phyloP scores from a whole-genome alignment of 2,113 vertebrate species.

The Takifugu bimaculatus region DNA sequence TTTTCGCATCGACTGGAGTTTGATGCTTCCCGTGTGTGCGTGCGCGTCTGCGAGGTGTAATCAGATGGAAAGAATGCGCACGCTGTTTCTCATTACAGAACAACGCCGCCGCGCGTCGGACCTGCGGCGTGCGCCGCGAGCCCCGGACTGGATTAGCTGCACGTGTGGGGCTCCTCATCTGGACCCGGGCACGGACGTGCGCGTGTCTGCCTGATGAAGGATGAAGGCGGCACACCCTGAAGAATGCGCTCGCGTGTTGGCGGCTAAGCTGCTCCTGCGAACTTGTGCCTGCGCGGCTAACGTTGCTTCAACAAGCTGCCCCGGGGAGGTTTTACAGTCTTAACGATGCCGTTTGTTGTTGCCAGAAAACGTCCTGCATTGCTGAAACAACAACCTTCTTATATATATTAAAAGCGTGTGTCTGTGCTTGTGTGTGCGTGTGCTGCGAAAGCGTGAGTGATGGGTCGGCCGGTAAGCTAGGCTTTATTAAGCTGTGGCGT shows the following conservation, averaged over 20 bases:
- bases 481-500: constrained; percentile 66
- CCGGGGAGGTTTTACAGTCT: background rate
- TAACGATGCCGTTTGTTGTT: background rate
- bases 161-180: constrained; percentile 13
- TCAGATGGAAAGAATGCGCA: constrained; percentile 75
- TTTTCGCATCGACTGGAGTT: no score
- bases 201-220: constrained; percentile 18
- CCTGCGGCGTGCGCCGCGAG: constrained; percentile 42
- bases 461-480: constrained; percentile 45
- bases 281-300: background rate
- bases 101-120: constrained; percentile 66
- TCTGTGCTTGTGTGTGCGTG: constrained; percentile 23
- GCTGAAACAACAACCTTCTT: background rate
- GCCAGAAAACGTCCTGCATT: no score
- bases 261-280: background rate
- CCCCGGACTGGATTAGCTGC: constrained; percentile 35
- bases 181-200: constrained; percentile 6
- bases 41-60: constrained; percentile 53
- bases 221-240: background rate
- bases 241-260: background rate
- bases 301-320: background rate
- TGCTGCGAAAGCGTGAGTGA: constrained; percentile 16
- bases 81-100: constrained; percentile 74
- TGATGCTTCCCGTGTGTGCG: constrained; percentile 1
- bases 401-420: background rate